Conservation (phyloP, 1,140 invertebrate species). For the Conopomorpha cramerella region DNA sequence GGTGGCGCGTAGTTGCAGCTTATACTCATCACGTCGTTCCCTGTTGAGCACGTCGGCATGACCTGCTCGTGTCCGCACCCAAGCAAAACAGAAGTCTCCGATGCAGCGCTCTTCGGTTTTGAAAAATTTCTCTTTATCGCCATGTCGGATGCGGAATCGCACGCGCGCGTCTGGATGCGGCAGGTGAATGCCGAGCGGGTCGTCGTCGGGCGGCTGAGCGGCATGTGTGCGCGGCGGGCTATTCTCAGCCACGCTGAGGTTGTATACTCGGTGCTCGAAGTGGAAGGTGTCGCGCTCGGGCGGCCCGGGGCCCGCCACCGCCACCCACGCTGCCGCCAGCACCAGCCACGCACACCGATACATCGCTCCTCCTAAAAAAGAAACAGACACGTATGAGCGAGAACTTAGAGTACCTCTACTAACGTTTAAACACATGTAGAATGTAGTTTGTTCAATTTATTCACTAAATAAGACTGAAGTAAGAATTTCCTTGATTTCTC, state of each 20-base stretch:
- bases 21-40: conserved; percentile 84
- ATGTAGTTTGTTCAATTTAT: no score
- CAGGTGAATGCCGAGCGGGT: conserved; percentile 59
- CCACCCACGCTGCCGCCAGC: conserved; percentile 24
- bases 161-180: conserved; percentile 63
- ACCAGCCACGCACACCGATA: conserved; percentile 40
- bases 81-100: conserved; percentile 92
- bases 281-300: conserved; percentile 13
- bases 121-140: conserved; percentile 89
- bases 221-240: conserved; percentile 84
- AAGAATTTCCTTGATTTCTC: no score
- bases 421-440: no score
- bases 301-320: conserved; percentile 18
- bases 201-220: conserved; percentile 58
- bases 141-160: conserved; percentile 80
- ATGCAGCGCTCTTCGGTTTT: conserved; percentile 86
- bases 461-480: no score
- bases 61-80: conserved; percentile 83
- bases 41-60: conserved; percentile 87
- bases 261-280: conserved; percentile 81
- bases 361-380: no score
- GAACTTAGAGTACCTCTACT: no score
- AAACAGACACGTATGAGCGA: no score
- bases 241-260: conserved; percentile 91
- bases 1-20: conserved; percentile 79